phyloP scores from a whole-genome alignment of 2,113 vertebrate species.

The Castor canadensis region DNA sequence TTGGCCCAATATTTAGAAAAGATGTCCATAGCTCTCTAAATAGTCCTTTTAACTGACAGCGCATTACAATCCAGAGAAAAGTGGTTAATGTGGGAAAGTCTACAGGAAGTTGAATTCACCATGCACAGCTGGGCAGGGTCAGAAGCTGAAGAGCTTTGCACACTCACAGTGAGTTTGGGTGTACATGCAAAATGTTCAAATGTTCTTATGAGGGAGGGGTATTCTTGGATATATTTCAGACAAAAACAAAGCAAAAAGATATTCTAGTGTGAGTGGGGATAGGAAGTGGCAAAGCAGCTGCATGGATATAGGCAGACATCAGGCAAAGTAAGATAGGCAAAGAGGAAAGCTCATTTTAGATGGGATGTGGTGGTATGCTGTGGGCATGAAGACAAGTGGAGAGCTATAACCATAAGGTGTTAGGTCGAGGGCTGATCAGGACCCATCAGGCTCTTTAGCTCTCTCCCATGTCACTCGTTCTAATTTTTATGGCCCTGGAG shows the following conservation, averaged over 20 bases:
- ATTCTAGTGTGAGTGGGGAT: accelerated
- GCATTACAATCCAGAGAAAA: background rate
- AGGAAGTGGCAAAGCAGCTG: background rate
- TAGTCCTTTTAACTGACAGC: background rate
- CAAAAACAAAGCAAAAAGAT: background rate
- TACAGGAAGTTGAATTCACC: background rate
- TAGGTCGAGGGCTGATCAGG: accelerated
- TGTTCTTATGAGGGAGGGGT: accelerated
- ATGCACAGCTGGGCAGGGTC: background rate
- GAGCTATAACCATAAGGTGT: accelerated
- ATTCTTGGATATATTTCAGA: background rate
- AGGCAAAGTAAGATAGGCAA: background rate
- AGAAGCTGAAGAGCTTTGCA: background rate
- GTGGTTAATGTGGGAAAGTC: background rate
- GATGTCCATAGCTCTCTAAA: background rate
- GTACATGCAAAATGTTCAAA: background rate
- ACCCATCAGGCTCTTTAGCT: accelerated
- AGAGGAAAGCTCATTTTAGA: background rate
- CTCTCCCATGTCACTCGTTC: background rate
- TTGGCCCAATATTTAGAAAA: background rate
- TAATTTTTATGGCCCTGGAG: background rate
- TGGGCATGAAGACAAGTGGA: background rate
- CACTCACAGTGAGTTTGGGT: background rate
- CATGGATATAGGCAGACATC: background rate
- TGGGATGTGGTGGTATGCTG: background rate